phyloP scores from a whole-genome alignment of 1,140 invertebrate species.

The Calephelis nemesis region DNA sequence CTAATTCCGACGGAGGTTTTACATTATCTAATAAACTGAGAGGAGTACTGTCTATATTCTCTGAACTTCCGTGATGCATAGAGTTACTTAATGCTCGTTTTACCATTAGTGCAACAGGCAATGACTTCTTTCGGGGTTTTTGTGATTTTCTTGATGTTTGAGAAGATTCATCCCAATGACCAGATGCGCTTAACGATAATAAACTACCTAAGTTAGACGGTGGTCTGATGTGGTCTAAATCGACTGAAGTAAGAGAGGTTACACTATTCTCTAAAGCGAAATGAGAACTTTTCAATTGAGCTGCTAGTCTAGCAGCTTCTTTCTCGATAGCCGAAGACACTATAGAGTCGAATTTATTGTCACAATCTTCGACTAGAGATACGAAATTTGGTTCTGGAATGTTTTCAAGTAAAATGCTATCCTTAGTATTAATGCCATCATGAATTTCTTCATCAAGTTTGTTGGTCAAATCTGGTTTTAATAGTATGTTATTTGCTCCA shows the following conservation, averaged over 20 bases:
- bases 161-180: conserved; percentile 68
- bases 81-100: conserved; percentile 83
- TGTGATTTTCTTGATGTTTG: conserved; percentile 63
- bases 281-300: conserved; percentile 78
- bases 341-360: conserved; percentile 62
- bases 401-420: conserved; percentile 46
- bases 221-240: conserved; percentile 88
- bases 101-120: conserved; percentile 85
- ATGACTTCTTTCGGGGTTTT: conserved; percentile 81
- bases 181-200: conserved; percentile 81
- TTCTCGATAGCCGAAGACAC: conserved; percentile 81
- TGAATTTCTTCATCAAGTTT: conserved; percentile 42
- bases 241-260: conserved; percentile 76
- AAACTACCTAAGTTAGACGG: conserved; percentile 87
- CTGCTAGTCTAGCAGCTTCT: conserved; percentile 86
- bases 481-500: conserved; percentile 44
- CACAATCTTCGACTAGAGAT: conserved; percentile 52
- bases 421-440: conserved; percentile 34
- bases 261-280: conserved; percentile 80
- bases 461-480: conserved; percentile 62
- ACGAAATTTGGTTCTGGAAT: conserved; percentile 55
- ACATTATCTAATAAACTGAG: conserved; percentile 85
- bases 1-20: conserved; percentile 90
- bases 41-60: conserved; percentile 80
- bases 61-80: conserved; percentile 81